Evolutionary conservation across 1,140 invertebrate species (phyloP).

Genomic region (Paraescarpia echinospica): DNA sequence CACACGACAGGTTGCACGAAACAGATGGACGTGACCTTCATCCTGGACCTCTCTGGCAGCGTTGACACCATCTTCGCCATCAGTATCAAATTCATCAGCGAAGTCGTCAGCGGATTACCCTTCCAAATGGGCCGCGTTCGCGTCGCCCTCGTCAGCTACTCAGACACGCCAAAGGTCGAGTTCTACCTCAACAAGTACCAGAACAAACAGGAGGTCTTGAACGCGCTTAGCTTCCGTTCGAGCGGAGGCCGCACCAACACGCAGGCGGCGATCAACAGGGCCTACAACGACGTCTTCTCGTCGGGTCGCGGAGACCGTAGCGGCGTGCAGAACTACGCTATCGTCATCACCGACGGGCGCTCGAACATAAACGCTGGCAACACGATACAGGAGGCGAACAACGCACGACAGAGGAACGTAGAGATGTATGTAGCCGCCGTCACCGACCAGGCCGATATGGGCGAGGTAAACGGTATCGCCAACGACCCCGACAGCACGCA

Average conservation of each 20-base stretch:
- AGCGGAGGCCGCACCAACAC: conserved; percentile 6
- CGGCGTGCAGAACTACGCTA: conserved; percentile 32
- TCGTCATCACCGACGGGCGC: conserved; percentile 39
- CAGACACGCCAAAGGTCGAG: conserved; percentile 15
- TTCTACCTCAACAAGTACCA: conserved; percentile 23
- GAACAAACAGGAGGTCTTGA: background rate
- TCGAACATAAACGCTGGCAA: conserved; percentile 38
- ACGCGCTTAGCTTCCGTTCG: conserved; percentile 13
- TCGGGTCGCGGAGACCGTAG: conserved; percentile 11
- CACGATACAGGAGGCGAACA: conserved; percentile 13
- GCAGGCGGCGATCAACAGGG: conserved; percentile 3
- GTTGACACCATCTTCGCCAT: background rate
- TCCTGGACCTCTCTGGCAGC: conserved; percentile 25
- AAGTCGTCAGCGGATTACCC: background rate
- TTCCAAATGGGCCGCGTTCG: conserved; percentile 6
- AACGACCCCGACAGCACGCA: background rate
- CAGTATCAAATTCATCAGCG: background rate
- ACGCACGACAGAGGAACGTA: background rate
- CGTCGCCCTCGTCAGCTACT: conserved; percentile 18
- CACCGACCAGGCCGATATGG: background rate
- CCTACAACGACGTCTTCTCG: conserved; percentile 14
- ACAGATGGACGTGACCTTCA: conserved; percentile 20
- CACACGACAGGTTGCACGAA: conserved; percentile 10
- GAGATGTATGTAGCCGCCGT: conserved; percentile 33
- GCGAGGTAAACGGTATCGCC: conserved; percentile 12